A percentile compares a stretch with the other conserved stretches of the same genome.
Evolutionary conservation across 1,140 invertebrate genomes (phyloP).

Genomic region (Temnothorax longispinosus): DNA sequence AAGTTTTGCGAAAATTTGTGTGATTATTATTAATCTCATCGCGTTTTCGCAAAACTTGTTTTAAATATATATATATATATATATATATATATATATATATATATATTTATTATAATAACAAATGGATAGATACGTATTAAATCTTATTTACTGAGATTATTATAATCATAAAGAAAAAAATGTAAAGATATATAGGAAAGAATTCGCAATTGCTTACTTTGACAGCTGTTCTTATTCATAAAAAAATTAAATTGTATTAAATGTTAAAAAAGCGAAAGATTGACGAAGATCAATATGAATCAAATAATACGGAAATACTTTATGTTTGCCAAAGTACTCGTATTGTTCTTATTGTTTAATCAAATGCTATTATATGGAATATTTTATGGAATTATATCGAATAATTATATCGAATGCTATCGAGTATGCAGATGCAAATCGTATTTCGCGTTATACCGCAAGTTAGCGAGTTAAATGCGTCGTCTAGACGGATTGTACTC

Average conservation of each 20-base stretch:
- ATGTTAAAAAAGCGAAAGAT: background rate
- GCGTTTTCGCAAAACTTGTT: too few relatives aligned
- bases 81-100: too few relatives aligned
- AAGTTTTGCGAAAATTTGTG: background rate
- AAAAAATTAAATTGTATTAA: background rate
- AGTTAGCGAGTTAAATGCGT: conserved; percentile 46
- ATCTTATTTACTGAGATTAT: background rate
- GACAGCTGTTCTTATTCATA: background rate
- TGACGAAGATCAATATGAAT: background rate
- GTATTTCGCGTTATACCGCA: background rate
- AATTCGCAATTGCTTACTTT: background rate
- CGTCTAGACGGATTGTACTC: conserved; percentile 60
- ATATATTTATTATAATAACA: background rate
- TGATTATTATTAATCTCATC: too few relatives aligned
- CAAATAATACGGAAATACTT: background rate
- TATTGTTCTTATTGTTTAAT: conserved; percentile 19
- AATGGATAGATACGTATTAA: background rate
- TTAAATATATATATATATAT: background rate
- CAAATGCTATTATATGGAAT: background rate
- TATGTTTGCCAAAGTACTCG: background rate
- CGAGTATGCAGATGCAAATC: conserved; percentile 3
- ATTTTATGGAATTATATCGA: too few relatives aligned
- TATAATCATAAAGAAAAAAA: background rate
- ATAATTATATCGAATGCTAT: background rate
- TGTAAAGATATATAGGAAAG: background rate